Evolutionary conservation across 2,113 vertebrate species (phyloP), one percentile per base, ranked within the genome.

Genomic region (Burhinus bistriatus): DNA sequence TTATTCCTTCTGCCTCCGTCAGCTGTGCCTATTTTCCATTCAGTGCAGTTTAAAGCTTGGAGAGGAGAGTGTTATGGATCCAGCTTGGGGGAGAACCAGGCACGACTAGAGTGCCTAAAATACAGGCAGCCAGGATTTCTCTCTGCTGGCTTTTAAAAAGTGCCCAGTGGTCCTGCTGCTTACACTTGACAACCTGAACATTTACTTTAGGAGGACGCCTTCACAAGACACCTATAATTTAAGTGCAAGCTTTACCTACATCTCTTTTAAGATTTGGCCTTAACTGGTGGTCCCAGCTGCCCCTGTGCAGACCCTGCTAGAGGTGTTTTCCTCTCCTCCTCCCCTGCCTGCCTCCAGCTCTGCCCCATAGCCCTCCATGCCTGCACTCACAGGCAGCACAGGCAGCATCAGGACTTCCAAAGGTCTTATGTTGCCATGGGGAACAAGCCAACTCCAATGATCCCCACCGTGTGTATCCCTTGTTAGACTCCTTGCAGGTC

Each of bases 361-460:
- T 91, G 80, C 36, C 44, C 30, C 73, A 18, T 0, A 64, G 61
- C 40, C 44, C 47, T 55, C 47, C 32, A 18, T 6, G 57, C 36
- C 84, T 40, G 34, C 0, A 0, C 11, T 61, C 80, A 15, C 0
- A 0, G 52, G 66, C 59, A 89, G 25, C 40, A 38, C 2, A 4
- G 38, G 58, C 51, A 70, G 83, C 86, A 58, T 42, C 55, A 55
- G 75, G 32, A 51, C 12, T 71, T 87, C 32, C 65, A 64, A 61
- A 83, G 44, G 51, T 55, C 30, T 83, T 49, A 18, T 0, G 0
- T 16, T 81, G 64, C 42, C 45, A 30, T 17, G 47, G 42, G 66
- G 32, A 79, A 62, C 17, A 61, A 62, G 45, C 15, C 87, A 92
- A n/a, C 49, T 40, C 36, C 36, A 57, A 79, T 64, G 57, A 77